These are phyloP conservation scores for Echeneis naucrates DNA, from an alignment of 2,797 vertebrate genomes.

Conservation along the genomic window DNA sequence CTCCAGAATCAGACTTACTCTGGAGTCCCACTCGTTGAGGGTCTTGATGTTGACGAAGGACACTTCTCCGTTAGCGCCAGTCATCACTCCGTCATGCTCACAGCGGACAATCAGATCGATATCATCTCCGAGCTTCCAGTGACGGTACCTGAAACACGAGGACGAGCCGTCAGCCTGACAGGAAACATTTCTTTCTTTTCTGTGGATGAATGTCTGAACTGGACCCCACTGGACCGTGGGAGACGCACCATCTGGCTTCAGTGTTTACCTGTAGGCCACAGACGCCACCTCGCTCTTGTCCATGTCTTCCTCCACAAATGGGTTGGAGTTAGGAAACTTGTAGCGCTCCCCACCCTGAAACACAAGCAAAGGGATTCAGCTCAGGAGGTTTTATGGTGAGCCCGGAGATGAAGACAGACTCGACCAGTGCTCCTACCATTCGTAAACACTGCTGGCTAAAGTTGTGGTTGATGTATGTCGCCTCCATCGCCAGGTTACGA, in stretches of 20 bases:
- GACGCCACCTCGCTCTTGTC: conserved; percentile 98
- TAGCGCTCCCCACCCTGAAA: conserved; percentile 91
- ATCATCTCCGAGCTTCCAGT: conserved; percentile 98
- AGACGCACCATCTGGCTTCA: background rate
- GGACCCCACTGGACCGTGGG: background rate
- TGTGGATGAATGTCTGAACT: background rate
- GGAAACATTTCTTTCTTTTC: background rate
- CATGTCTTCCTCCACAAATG: conserved; percentile 97
- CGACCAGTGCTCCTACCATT: conserved; percentile 84
- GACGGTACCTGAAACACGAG: conserved; percentile 88
- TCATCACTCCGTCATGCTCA: conserved; percentile 98
- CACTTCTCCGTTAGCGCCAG: conserved; percentile 95
- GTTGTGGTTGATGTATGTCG: conserved; percentile 99
- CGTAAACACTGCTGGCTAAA: conserved; percentile 99
- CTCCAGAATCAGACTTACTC: conserved; percentile 83
- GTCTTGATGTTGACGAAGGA: conserved; percentile 99
- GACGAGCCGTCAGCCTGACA: background rate
- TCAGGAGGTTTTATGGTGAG: background rate
- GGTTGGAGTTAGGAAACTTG: conserved; percentile 95
- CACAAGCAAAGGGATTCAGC: background rate
- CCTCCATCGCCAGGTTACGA: conserved; percentile 98
- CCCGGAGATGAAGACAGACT: no score
- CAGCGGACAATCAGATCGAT: conserved; percentile 98
- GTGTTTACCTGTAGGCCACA: conserved; percentile 92
- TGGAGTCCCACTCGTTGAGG: conserved; percentile 98